Conservation (phyloP, 35 echinoderm and acorn worm genomes). For the Ophiothrix spiculata region DNA sequence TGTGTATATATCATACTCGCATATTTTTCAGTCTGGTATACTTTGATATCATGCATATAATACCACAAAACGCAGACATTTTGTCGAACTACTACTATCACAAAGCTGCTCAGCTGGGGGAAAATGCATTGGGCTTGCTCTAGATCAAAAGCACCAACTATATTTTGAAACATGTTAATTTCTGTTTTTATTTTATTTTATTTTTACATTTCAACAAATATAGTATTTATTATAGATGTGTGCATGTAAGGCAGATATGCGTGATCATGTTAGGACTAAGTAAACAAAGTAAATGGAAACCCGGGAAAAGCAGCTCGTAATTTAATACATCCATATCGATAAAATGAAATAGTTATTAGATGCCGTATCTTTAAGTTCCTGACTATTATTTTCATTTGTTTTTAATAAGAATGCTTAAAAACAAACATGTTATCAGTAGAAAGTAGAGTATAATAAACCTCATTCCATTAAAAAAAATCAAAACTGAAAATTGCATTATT, state of each 20-base stretch:
- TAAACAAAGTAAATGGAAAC: neutral
- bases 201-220: neutral
- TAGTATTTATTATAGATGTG: neutral
- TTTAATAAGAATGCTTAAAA: neutral
- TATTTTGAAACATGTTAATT: neutral
- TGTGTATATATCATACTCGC: neutral
- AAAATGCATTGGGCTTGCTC: neutral
- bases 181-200: neutral
- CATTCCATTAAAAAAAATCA: conserved; percentile 14
- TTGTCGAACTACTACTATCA: neutral
- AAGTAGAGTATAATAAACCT: neutral
- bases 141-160: neutral
- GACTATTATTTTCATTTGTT: neutral
- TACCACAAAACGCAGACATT: neutral
- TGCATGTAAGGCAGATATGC: neutral
- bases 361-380: neutral
- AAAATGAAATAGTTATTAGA: neutral
- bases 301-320: too few relatives aligned
- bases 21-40: neutral
- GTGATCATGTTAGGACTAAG: neutral
- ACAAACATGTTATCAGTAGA: neutral
- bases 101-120: neutral
- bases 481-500: neutral
- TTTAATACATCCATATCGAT: neutral
- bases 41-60: neutral